Evolutionary conservation across 1,140 invertebrate species (phyloP), one percentile per base, ranked within the genome.

Genomic region (Drusus annulatus): DNA sequence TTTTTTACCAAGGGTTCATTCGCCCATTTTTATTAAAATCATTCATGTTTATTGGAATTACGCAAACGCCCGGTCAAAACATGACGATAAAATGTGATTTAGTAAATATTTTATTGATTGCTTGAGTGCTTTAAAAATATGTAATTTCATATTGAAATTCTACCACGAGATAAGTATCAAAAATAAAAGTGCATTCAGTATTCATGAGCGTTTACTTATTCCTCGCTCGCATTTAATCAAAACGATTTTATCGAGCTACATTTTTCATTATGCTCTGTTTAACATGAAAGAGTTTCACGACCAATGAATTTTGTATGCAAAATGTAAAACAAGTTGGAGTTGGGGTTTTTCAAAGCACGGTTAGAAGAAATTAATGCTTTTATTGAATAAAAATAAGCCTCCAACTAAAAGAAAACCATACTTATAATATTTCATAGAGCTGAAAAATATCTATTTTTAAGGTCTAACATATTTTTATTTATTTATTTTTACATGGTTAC

Each of bases 221-320:
- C 54, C 19, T 56, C 19, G n/a, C 54, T 17, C n/a, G 19, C 8
- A 17, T 56, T 56, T 56, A 56, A 56, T 56, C 54, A 56, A 56
- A 56, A 69, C 36, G n/a, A 69, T 69, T 50, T 36, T 69, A 50
- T 50, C 65, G 45, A 23, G 65, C 62, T n/a, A 69, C 16, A 51
- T 50, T 19, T 21, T 69, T 45, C 36, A 69, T 69, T 50, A 69
- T 36, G 36, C n/a, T 69, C 65, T 69, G 36, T 23, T 69, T 15
- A 45, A 69, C 31, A 17, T 36, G 17, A 45, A 45, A 50, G n/a
- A 69, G n/a, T 19, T 19, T 69, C 23, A 63, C 23, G 2, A 63
- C 23, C 60, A 28, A 63, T 63, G 60, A 23, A 63, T 63, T 17
- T 63, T 23, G 23, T 63, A 63, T 63, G 60, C 60, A 63, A 63